These are phyloP conservation scores for Sebastes flavidus DNA, from an alignment of 2,797 vertebrate species.

Conservation along the genomic window DNA sequence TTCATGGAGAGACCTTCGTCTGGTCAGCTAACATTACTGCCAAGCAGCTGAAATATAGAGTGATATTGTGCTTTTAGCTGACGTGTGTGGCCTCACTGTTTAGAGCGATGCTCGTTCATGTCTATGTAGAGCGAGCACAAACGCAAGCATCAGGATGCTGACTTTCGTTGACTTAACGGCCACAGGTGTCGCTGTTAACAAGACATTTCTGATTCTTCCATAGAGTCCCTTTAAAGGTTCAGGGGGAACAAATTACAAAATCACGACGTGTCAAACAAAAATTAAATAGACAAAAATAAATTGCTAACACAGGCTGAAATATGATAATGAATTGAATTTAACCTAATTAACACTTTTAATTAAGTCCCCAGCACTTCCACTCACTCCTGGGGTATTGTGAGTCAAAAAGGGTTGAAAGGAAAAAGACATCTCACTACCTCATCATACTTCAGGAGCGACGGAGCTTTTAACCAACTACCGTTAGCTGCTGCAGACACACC, in stretches of 20 bases:
- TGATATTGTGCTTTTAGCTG: no score
- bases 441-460: conserved; percentile 15
- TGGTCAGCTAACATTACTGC: no score
- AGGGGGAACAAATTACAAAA: background rate
- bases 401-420: background rate
- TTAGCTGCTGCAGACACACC: background rate
- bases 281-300: background rate
- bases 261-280: background rate
- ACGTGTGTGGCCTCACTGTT: no score
- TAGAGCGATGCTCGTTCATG: no score
- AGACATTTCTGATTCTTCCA: no score
- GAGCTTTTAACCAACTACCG: background rate
- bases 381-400: background rate
- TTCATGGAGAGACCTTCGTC: no score
- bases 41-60: no score
- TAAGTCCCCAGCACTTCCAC: no score
- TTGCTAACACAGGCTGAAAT: background rate
- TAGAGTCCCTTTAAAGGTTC: background rate
- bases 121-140: no score
- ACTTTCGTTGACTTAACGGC: no score
- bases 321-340: background rate
- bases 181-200: no score
- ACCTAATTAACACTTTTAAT: background rate
- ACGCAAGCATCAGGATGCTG: no score
- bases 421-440: background rate